Percentiles rank a stretch among this genome's conserved stretches.
phyloP scores from a whole-genome alignment of 2,113 vertebrate genomes.

The Zosterops lateralis region DNA sequence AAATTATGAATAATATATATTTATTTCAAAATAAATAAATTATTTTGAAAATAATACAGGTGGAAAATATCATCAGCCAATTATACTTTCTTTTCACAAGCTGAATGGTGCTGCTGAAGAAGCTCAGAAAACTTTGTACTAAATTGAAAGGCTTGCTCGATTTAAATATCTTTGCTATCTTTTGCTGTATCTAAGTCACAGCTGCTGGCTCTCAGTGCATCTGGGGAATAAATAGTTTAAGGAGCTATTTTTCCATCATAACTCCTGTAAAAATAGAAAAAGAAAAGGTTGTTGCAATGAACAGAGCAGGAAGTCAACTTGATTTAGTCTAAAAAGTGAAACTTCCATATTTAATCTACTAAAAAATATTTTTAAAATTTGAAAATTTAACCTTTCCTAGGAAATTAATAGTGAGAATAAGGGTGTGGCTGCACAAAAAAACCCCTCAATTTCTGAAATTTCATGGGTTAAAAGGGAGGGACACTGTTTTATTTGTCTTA shows the following conservation, averaged over 20 bases:
- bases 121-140: background rate
- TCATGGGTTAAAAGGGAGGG: background rate
- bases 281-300: background rate
- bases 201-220: background rate
- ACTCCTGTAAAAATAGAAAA: background rate
- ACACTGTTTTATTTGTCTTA: background rate
- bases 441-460: background rate
- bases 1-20: background rate
- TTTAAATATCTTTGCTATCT: background rate
- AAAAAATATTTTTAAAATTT: background rate
- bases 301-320: background rate
- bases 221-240: background rate
- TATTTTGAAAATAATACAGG: background rate
- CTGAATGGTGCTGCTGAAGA: background rate
- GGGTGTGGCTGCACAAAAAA: background rate
- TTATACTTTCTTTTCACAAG: background rate
- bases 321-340: background rate
- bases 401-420: background rate
- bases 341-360: background rate
- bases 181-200: background rate
- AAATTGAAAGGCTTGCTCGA: background rate
- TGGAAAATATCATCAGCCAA: background rate
- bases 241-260: background rate
- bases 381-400: background rate
- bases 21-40: no score